Conservation (phyloP, 1,140 invertebrate species). For the Achroia grisella region DNA sequence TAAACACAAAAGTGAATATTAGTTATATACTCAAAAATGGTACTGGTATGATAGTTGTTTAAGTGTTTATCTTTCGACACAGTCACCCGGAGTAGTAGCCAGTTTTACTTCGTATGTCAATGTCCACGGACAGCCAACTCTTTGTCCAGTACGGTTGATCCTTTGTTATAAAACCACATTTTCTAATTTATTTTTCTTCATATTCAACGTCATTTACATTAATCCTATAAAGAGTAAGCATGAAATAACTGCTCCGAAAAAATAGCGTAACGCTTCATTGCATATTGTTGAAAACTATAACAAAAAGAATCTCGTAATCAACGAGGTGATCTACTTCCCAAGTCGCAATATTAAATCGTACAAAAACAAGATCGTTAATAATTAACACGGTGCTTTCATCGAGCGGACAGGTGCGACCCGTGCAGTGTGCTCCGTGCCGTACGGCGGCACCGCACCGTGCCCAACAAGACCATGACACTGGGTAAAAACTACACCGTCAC, state of each 20-base stretch:
- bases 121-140: too few relatives aligned
- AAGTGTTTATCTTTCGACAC: too few relatives aligned
- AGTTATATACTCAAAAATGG: too few relatives aligned
- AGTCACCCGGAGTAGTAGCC: too few relatives aligned
- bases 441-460: constrained; percentile 7
- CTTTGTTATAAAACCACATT: too few relatives aligned
- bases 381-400: constrained; percentile 55
- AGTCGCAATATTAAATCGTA: constrained; percentile 60
- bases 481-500: constrained; percentile 55
- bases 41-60: too few relatives aligned
- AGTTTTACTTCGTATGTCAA: too few relatives aligned
- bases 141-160: too few relatives aligned
- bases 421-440: constrained; percentile 7
- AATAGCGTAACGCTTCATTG: constrained; percentile 45
- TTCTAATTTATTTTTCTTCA: too few relatives aligned
- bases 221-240: constrained; percentile 24
- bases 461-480: constrained; percentile 48
- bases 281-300: constrained; percentile 48
- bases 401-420: constrained; percentile 39
- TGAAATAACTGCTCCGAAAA: constrained; percentile 43
- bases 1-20: too few relatives aligned
- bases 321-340: constrained; percentile 62
- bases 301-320: constrained; percentile 66
- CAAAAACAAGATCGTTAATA: constrained; percentile 66
- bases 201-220: too few relatives aligned